Percentiles rank a stretch among this genome's conserved stretches.
phyloP scores from a whole-genome alignment of 2,113 vertebrate genomes.

The Xiphophorus hellerii region DNA sequence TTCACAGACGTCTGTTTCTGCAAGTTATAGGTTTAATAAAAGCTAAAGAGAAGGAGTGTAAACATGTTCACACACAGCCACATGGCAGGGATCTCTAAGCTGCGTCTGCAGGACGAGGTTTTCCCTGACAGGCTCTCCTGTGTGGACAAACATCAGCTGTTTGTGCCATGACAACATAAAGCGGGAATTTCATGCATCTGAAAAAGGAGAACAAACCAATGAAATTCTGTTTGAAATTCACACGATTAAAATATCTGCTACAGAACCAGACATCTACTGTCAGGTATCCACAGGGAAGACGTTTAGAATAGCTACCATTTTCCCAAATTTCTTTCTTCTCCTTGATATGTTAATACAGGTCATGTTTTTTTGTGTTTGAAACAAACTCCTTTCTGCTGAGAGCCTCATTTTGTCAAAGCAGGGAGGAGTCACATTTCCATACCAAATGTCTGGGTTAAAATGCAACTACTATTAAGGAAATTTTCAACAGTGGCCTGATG shows the following conservation, averaged over 20 bases:
- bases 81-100: conserved; percentile 12
- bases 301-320: conserved; percentile 58
- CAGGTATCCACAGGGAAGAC: conserved; percentile 58
- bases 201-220: conserved; percentile 28
- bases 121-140: conserved; percentile 6
- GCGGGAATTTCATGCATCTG: not conserved
- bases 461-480: conserved; percentile 73
- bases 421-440: conserved; percentile 78
- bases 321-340: conserved; percentile 29
- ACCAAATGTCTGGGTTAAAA: conserved; percentile 70
- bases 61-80: conserved; percentile 28
- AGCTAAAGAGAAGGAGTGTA: conserved; percentile 27
- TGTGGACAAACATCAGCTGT: conserved; percentile 15
- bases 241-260: conserved; percentile 20
- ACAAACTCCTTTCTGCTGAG: conserved; percentile 71
- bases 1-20: conserved; percentile 24
- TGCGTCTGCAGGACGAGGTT: conserved; percentile 14
- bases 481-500: conserved; percentile 66
- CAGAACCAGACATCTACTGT: conserved; percentile 54
- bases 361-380: conserved; percentile 70
- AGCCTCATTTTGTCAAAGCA: conserved; percentile 68
- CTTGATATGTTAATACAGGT: conserved; percentile 73
- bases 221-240: conserved; percentile 22
- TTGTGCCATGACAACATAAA: conserved; percentile 11
- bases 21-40: conserved; percentile 27